Evolutionary conservation across 2,888 invertebrate genomes (phyloP).

Genomic region (Anaspis maculata): DNA sequence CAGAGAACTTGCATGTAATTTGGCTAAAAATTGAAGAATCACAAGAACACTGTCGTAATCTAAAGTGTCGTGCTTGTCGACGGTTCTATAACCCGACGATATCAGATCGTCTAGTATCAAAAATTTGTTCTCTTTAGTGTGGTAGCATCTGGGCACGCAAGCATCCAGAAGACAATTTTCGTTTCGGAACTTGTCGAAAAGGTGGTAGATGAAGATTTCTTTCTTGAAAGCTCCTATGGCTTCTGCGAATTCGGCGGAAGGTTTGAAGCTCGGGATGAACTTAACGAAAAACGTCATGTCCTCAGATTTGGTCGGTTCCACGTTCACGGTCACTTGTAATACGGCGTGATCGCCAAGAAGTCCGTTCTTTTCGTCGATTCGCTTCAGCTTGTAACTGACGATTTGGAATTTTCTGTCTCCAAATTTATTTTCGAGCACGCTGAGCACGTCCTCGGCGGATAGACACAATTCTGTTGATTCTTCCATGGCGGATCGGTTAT

Average conservation of each 20-base stretch:
- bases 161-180: conserved; percentile 14
- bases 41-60: conserved; percentile 27
- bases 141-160: conserved; percentile 36
- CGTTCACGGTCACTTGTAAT: conserved; percentile 18
- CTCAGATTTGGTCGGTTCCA: conserved; percentile 9
- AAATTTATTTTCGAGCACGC: neutral
- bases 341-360: conserved; percentile 28
- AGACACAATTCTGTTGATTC: too few relatives aligned
- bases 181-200: conserved; percentile 20
- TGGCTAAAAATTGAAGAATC: conserved; percentile 31
- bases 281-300: conserved; percentile 28
- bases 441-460: too few relatives aligned
- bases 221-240: conserved; percentile 27
- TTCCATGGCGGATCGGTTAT: too few relatives aligned
- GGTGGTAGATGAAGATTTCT: conserved; percentile 26
- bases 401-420: neutral
- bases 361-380: conserved; percentile 11
- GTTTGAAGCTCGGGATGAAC: conserved; percentile 24
- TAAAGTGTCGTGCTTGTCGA: conserved; percentile 24
- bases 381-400: neutral
- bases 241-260: conserved; percentile 23
- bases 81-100: conserved; percentile 25
- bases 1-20: conserved; percentile 36
- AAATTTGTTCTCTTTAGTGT: conserved; percentile 26
- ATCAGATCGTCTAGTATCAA: conserved; percentile 41